Base-by-base conservation (phyloP, 1,140 invertebrate genomes). In the Tenebrio molitor region DNA sequence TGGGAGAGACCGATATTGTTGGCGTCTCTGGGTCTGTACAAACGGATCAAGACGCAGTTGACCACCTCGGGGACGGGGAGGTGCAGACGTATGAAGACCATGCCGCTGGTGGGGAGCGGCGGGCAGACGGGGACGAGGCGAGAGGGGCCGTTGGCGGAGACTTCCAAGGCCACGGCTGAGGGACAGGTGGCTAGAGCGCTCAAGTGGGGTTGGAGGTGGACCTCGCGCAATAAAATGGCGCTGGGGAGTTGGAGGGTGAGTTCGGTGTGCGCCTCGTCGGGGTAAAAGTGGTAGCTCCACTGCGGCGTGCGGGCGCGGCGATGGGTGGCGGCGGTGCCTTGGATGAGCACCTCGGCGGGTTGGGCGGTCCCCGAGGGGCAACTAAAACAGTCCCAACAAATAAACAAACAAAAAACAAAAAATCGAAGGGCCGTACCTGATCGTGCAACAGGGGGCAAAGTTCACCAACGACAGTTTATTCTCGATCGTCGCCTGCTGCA, bases 221-320 rank as follows among this genome's bases (percentile, higher is more conserved):
- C 91, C 86, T 97, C 94, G 79, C 90, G 91, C n/a, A 97, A 83
- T 50, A 96, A 84, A 77, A 96, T 89, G n/a, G 95, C 94, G 81
- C 93, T 96, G 0, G 95, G 95, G 74, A 97, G 83, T n/a, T 90
- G 91, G 15, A 97, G 88, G 3, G 91, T 93, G 3, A 97, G 86
- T 81, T 96, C 94, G 0, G 96, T 91, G 85, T 92, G 94, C 6
- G 89, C 89, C 84, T 97, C 95, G 76, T 95, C 93, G 0, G 94
- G 93, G 83, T 95, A 95, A 84, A 96, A 97, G 83, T 97, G 94
- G 83, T 97, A 96, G 25, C 93, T 93, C 93, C 95, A 96, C 39
- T 95, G 92, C 0, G 95, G 91, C 4, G 93, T 93, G 64, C 95
- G 87, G 0, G 95, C 92, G 74, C 95, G 85, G 74, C 94, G 86